Conservation (phyloP, 2,797 vertebrate genomes). For the Aldrovandia affinis region DNA sequence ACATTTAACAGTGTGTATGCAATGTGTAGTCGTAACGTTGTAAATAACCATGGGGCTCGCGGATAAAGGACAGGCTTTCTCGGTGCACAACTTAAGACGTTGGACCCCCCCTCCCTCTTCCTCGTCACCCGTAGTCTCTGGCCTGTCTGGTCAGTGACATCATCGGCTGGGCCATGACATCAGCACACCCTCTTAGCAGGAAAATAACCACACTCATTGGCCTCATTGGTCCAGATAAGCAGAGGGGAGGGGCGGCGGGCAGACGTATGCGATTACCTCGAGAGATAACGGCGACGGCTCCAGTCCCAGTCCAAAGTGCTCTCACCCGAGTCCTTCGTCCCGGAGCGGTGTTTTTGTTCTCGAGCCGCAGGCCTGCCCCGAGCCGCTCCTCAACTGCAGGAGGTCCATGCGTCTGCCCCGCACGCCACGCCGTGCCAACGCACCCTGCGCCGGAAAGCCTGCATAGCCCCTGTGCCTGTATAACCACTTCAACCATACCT, state of each 20-base stretch:
- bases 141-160: neutral
- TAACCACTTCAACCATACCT: conserved; percentile 74
- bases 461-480: conserved; percentile 39
- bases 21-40: neutral
- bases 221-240: no score
- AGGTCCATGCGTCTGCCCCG: conserved; percentile 32
- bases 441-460: neutral
- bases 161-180: neutral
- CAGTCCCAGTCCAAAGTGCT: neutral
- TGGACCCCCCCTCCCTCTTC: neutral
- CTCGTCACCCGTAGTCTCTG: neutral
- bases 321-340: no score
- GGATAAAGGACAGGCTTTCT: neutral
- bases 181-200: neutral
- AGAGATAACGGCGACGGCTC: no score
- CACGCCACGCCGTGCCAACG: neutral
- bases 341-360: neutral
- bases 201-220: neutral
- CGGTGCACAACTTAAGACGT: neutral
- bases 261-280: no score
- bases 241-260: no score
- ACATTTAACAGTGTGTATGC: conserved; percentile 13
- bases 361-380: conserved; percentile 33
- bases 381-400: conserved; percentile 30
- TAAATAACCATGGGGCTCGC: neutral